These are phyloP conservation scores for Patella pellucida DNA, from an alignment of 2,888 invertebrate genomes.

Conservation along the genomic window DNA sequence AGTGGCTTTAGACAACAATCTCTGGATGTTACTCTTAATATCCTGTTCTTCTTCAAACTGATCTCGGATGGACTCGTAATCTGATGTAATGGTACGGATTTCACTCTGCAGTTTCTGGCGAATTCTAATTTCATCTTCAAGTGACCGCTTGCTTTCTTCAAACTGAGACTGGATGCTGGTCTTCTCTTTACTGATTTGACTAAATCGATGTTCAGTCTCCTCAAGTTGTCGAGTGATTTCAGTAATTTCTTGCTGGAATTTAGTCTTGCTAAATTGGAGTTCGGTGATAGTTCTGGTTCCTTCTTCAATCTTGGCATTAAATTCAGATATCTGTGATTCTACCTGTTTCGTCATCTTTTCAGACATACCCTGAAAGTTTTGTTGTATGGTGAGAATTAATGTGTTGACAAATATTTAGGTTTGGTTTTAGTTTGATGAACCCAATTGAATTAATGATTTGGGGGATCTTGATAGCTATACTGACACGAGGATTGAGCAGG, in stretches of 20 bases:
- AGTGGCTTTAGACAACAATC: conserved; percentile 98
- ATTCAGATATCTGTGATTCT: conserved; percentile 93
- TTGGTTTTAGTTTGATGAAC: too few relatives aligned
- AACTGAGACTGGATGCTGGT: conserved; percentile 94
- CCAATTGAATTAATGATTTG: too few relatives aligned
- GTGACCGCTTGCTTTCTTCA: conserved; percentile 96
- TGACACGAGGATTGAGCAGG: too few relatives aligned
- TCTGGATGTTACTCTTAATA: conserved; percentile 97
- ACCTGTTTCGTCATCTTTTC: conserved; percentile 71
- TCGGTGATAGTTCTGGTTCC: conserved; percentile 96
- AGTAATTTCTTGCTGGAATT: conserved; percentile 95
- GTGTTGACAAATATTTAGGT: too few relatives aligned
- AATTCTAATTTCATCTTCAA: conserved; percentile 87
- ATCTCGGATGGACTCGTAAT: conserved; percentile 98
- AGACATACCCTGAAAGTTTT: background rate
- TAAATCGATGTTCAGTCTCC: conserved; percentile 96
- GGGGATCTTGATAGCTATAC: too few relatives aligned
- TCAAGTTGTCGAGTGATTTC: conserved; percentile 96
- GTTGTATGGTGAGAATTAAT: too few relatives aligned
- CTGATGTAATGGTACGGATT: conserved; percentile 98
- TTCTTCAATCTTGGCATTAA: conserved; percentile 95
- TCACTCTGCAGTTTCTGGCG: conserved; percentile 75
- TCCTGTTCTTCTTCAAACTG: conserved; percentile 99
- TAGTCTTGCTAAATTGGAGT: conserved; percentile 86
- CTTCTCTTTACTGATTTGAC: conserved; percentile 91